phyloP scores from a whole-genome alignment of 2,113 vertebrate species.

The Crotalus horridus region DNA sequence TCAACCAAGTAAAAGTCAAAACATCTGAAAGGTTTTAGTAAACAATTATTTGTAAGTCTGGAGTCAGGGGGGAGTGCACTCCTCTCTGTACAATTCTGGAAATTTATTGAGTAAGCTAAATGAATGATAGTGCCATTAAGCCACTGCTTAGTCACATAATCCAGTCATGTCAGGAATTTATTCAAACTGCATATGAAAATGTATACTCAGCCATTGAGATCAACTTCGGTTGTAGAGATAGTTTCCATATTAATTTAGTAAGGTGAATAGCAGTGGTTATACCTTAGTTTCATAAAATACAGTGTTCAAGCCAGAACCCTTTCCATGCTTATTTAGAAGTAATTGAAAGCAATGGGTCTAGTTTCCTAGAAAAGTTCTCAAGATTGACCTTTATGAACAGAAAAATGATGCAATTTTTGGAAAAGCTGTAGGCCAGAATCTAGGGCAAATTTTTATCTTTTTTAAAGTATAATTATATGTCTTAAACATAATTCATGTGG shows the following conservation, averaged over 20 bases:
- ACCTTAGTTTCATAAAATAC: neutral
- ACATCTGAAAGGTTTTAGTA: neutral
- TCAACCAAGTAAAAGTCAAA: neutral
- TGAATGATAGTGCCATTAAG: neutral
- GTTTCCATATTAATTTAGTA: neutral
- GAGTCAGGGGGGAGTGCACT: neutral
- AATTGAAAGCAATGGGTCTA: neutral
- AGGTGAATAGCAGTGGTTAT: neutral
- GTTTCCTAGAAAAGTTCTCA: neutral
- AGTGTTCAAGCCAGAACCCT: neutral
- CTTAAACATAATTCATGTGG: neutral
- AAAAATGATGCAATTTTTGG: neutral
- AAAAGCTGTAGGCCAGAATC: neutral
- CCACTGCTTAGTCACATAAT: neutral
- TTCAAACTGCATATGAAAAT: neutral
- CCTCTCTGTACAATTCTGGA: conserved; percentile 1
- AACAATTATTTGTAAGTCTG: neutral
- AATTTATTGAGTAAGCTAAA: neutral
- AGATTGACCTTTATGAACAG: neutral
- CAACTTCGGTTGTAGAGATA: neutral
- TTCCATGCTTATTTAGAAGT: neutral
- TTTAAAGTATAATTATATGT: neutral
- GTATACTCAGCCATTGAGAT: neutral
- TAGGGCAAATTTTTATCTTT: neutral
- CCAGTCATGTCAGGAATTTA: neutral